Evolutionary conservation across 2,797 vertebrate species (phyloP).

Genomic region (Artibeus lituratus): DNA sequence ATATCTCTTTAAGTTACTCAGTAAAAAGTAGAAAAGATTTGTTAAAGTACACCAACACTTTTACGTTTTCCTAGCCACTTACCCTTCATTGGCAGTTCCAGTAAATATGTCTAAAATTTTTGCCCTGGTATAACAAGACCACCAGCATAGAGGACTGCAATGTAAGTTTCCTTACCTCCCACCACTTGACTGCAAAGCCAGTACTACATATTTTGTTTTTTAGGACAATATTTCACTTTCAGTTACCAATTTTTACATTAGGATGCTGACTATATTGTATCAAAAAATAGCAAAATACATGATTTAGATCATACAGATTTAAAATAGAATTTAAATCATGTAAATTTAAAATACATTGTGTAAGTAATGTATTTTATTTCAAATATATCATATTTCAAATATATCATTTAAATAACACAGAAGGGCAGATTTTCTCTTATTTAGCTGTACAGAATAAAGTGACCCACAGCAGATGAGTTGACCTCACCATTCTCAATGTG

Average conservation of each 20-base stretch:
- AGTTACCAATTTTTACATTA: neutral
- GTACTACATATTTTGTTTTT: neutral
- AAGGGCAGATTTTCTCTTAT: neutral
- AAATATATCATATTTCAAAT: slow-evolving; percentile 2
- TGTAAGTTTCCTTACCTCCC: neutral
- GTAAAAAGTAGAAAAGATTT: neutral
- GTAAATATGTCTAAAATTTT: slow-evolving; percentile 20
- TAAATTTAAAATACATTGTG: neutral
- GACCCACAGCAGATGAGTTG: neutral
- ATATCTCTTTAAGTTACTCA: neutral
- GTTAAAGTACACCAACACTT: neutral
- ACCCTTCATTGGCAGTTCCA: neutral
- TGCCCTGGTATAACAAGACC: neutral
- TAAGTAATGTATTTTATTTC: neutral
- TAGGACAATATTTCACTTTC: neutral
- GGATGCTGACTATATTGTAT: neutral
- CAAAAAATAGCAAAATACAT: neutral
- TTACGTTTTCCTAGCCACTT: neutral
- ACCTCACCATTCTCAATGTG: neutral
- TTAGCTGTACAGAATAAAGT: neutral
- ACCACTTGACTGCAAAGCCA: neutral
- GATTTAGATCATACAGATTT: neutral
- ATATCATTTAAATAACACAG: neutral
- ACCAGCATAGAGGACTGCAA: neutral
- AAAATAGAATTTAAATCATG: neutral